Percentiles rank a stretch among this genome's conserved stretches.
These are phyloP conservation scores for Coleophora deauratella DNA, from an alignment of 2,888 invertebrate species.

Conservation along the genomic window DNA sequence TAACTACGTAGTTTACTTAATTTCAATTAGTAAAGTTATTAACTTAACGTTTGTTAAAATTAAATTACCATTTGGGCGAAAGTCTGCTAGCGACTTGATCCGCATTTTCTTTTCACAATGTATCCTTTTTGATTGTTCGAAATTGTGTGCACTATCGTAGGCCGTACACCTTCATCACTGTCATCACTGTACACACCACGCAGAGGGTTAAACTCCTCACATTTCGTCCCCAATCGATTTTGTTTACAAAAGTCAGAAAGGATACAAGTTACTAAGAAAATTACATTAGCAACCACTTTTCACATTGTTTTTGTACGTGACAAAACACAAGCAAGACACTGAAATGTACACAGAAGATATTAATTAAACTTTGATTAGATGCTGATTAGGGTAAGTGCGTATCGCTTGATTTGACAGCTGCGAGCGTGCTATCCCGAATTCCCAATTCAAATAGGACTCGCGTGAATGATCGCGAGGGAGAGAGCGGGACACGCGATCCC, in stretches of 20 bases:
- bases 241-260: slow-evolving; percentile 52
- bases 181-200: slow-evolving; percentile 65
- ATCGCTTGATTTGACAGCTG: slow-evolving; percentile 71
- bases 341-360: slow-evolving; percentile 27
- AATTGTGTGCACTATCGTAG: slow-evolving; percentile 47
- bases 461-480: slow-evolving; percentile 53
- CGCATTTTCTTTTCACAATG: slow-evolving; percentile 72
- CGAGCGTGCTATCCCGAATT: slow-evolving; percentile 64
- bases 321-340: slow-evolving; percentile 74
- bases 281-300: slow-evolving; percentile 73
- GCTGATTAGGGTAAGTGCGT: slow-evolving; percentile 30
- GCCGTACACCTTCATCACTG: slow-evolving; percentile 59
- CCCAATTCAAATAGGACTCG: slow-evolving; percentile 55
- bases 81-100: slow-evolving; percentile 64
- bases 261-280: slow-evolving; percentile 69
- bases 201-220: slow-evolving; percentile 52
- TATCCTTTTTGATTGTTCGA: slow-evolving; percentile 69
- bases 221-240: slow-evolving; percentile 55
- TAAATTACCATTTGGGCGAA: slow-evolving; percentile 71
- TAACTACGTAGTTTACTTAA: no score
- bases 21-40: no score
- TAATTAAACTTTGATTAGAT: slow-evolving; percentile 34
- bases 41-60: no score
- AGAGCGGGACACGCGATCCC: slow-evolving; percentile 36
- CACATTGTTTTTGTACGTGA: slow-evolving; percentile 73